A percentile compares a stretch with the other conserved stretches of the same genome.
phyloP scores from a whole-genome alignment of 1,140 invertebrate genomes.

The Achatina immaculata region DNA sequence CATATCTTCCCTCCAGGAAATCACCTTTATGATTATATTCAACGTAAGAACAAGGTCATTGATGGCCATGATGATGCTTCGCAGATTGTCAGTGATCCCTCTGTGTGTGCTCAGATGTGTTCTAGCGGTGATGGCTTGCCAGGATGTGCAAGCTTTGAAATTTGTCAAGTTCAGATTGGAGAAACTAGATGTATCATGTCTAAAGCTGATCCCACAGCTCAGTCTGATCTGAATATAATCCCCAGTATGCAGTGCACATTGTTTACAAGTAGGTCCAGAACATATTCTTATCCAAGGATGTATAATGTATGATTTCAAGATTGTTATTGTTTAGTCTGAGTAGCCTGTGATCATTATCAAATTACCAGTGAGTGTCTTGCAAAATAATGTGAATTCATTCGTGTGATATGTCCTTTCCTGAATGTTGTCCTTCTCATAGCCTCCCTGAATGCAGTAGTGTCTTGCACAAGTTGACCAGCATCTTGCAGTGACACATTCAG shows the following conservation, averaged over 20 bases:
- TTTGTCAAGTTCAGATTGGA: background rate
- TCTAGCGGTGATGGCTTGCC: background rate
- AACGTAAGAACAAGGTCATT: background rate
- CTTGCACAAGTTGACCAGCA: too few species aligned
- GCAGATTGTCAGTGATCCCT: background rate
- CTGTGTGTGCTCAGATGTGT: background rate
- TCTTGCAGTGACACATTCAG: too few species aligned
- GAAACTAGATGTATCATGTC: background rate
- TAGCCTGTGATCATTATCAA: too few species aligned
- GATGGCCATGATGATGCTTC: background rate
- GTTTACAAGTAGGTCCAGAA: background rate
- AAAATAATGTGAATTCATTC: too few species aligned
- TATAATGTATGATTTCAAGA: too few species aligned
- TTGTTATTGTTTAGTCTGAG: too few species aligned
- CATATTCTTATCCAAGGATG: too few species aligned
- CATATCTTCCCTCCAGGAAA: background rate
- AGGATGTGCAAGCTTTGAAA: background rate
- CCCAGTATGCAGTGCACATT: background rate
- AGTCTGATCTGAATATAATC: background rate
- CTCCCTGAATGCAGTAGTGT: too few species aligned
- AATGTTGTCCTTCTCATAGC: too few species aligned
- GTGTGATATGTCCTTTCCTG: too few species aligned
- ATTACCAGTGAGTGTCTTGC: too few species aligned
- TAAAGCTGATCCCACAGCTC: background rate
- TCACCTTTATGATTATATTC: slow-evolving; percentile 13